Percentiles rank a stretch among this genome's conserved stretches.
phyloP scores from a whole-genome alignment of 2,888 invertebrate species.

The Eurytoma adleriae region DNA sequence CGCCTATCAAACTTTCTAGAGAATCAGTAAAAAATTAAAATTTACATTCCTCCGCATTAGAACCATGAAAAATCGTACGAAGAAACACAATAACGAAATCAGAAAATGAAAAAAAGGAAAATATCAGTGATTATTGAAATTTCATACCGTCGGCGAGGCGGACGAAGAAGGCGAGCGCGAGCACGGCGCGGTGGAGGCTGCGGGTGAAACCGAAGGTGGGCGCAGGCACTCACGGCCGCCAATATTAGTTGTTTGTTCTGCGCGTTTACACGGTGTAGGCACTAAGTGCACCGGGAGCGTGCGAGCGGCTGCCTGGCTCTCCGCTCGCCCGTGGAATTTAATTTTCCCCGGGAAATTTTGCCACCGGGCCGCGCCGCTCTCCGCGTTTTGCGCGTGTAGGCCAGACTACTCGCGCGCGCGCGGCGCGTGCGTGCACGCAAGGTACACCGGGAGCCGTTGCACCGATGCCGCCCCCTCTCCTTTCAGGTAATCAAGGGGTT shows the following conservation, averaged over 20 bases:
- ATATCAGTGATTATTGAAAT: too few relatives aligned
- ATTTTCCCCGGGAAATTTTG: constrained; percentile 47
- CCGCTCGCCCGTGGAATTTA: constrained; percentile 38
- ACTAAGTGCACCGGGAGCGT: constrained; percentile 33
- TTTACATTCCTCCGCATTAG: too few relatives aligned
- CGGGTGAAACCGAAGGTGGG: too few relatives aligned
- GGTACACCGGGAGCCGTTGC: neutral
- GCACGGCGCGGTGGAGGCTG: too few relatives aligned
- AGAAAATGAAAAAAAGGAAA: neutral
- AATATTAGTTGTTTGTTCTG: constrained; percentile 60
- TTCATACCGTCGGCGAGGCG: too few relatives aligned
- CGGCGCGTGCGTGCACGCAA: neutral
- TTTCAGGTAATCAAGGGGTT: neutral
- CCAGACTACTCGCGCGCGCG: neutral
- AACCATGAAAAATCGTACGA: too few relatives aligned
- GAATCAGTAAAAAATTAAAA: too few relatives aligned
- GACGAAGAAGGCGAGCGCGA: too few relatives aligned
- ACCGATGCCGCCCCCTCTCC: neutral
- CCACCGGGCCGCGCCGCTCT: constrained; percentile 3
- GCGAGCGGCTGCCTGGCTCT: neutral
- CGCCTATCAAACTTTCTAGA: too few relatives aligned
- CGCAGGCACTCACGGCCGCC: constrained; percentile 45
- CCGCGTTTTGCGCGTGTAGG: constrained; percentile 4
- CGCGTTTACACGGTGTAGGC: constrained; percentile 25
- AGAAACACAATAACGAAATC: too few relatives aligned